A percentile compares a stretch with the other conserved stretches of the same genome.
Conservation (phyloP, 2,797 vertebrate genomes). For the Pantherophis alleghaniensis region DNA sequence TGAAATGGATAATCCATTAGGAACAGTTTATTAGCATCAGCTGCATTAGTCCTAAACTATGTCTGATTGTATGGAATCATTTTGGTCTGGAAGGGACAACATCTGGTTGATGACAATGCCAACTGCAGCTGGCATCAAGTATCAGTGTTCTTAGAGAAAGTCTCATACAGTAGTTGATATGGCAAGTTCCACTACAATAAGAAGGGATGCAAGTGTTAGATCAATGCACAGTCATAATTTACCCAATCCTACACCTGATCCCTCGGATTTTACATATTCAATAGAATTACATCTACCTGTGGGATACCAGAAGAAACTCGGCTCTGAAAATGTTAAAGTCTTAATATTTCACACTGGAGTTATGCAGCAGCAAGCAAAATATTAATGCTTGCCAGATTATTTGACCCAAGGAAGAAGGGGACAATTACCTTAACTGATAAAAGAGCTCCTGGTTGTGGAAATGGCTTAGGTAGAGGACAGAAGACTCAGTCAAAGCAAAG, state of each 20-base stretch:
- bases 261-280: not conserved
- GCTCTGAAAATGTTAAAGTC: not conserved
- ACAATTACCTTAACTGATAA: no score
- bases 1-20: not conserved
- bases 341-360: not conserved
- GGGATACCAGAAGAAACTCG: not conserved
- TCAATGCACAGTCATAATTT: not conserved
- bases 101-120: not conserved
- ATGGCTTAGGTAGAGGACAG: no score
- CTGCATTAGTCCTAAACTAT: not conserved
- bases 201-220: not conserved
- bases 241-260: not conserved
- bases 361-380: not conserved
- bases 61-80: not conserved
- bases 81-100: not conserved
- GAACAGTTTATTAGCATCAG: not conserved
- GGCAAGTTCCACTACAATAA: not conserved
- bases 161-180: not conserved
- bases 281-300: not conserved
- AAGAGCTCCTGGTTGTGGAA: no score
- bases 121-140: not conserved
- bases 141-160: not conserved
- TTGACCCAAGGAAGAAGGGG: no score
- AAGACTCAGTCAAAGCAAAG: no score
- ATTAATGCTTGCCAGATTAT: not conserved